Percentiles rank a stretch among this genome's conserved stretches.
These are phyloP conservation scores for Crotalus horridus DNA, from an alignment of 2,113 vertebrate species.

Conservation along the genomic window DNA sequence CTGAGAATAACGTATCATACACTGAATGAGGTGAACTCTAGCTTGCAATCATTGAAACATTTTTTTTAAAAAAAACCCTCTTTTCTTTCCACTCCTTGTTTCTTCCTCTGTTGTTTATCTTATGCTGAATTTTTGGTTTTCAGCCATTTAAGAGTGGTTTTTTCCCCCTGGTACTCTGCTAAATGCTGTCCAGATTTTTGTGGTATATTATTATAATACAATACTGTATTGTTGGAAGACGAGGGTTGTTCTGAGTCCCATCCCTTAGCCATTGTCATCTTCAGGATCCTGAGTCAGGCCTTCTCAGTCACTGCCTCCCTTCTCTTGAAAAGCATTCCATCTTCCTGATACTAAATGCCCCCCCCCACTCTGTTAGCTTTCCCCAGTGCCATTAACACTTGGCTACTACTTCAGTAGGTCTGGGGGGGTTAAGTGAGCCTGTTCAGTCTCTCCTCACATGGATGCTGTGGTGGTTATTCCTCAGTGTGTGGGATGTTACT, in stretches of 20 bases:
- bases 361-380: not conserved
- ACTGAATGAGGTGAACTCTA: not conserved
- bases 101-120: not conserved
- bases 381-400: not conserved
- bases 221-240: not conserved
- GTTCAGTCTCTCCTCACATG: not conserved
- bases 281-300: not conserved
- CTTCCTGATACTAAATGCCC: not conserved
- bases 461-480: not conserved
- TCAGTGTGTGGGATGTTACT: not conserved
- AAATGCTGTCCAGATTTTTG: not conserved
- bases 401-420: not conserved
- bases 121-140: not conserved
- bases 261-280: not conserved
- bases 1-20: not conserved
- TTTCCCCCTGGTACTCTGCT: not conserved
- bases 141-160: not conserved
- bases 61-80: not conserved
- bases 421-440: not conserved
- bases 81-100: not conserved
- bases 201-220: not conserved
- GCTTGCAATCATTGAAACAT: not conserved
- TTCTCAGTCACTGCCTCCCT: not conserved
- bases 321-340: not conserved
- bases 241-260: not conserved